Conservation (phyloP, 2,797 vertebrate genomes). For the Sebastes kiyomatsui region DNA sequence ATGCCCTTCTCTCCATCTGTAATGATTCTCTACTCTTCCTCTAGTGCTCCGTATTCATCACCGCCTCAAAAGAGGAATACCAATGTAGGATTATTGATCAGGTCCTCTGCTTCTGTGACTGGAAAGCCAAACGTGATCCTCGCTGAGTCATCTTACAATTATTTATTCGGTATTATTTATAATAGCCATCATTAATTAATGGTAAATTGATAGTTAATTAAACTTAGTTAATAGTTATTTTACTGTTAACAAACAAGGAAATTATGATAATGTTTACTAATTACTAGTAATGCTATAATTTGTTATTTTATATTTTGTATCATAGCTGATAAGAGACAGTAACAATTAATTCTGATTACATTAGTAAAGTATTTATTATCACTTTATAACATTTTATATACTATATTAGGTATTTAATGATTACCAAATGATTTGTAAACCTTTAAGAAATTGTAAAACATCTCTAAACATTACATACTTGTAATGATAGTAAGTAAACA, state of each 20-base stretch:
- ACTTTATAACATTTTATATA: too few species aligned
- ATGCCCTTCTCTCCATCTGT: constrained; percentile 27
- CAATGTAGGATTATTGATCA: not conserved
- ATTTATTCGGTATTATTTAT: not conserved
- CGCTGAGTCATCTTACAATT: not conserved
- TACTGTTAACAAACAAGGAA: not conserved
- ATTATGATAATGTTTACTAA: too few species aligned
- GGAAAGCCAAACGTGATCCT: not conserved
- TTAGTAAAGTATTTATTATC: too few species aligned
- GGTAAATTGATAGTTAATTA: too few species aligned
- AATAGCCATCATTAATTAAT: not conserved
- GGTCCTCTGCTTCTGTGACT: not conserved
- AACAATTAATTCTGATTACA: too few species aligned
- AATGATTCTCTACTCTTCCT: constrained; percentile 42
- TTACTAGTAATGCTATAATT: not conserved
- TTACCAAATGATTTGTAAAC: not conserved
- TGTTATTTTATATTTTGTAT: too few species aligned
- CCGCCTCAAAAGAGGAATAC: not conserved
- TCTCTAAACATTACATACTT: too few species aligned
- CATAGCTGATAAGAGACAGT: accelerated
- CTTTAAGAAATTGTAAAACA: too few species aligned
- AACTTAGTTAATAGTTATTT: not conserved
- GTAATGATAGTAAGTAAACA: too few species aligned
- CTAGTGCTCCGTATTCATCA: not conserved
- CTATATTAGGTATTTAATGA: not conserved